Conservation (phyloP, 2,888 invertebrate genomes). For the Acronicta psi region DNA sequence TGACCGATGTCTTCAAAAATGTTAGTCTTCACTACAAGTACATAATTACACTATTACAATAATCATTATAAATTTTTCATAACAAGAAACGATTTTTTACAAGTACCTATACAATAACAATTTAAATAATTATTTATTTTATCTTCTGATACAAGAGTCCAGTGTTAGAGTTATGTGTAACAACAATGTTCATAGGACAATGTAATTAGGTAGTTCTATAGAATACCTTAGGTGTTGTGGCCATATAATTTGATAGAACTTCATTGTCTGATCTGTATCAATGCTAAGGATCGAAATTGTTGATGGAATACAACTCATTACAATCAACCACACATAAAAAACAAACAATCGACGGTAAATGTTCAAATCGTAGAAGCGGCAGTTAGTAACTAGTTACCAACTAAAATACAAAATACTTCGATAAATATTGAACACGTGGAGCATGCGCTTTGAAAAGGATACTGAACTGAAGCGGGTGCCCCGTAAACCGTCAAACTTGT, state of each 20-base stretch:
- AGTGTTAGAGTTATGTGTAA: neutral
- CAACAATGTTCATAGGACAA: neutral
- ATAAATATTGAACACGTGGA: conserved; percentile 74
- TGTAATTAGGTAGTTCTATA: neutral
- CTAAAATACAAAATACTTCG: conserved; percentile 36
- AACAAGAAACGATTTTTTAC: neutral
- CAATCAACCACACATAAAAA: conserved; percentile 26
- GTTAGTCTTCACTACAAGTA: conserved; percentile 4
- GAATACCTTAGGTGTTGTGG: conserved; percentile 78
- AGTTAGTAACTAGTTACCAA: conserved; percentile 16
- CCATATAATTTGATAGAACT: conserved; percentile 82
- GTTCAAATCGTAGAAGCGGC: conserved; percentile 30
- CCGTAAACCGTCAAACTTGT: conserved; percentile 79
- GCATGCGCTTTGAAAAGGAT: conserved; percentile 77
- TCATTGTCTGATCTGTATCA: conserved; percentile 80
- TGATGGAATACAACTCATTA: conserved; percentile 29
- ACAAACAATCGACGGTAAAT: conserved; percentile 39
- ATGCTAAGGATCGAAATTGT: conserved; percentile 65
- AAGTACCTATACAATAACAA: no score
- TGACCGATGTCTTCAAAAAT: conserved; percentile 19
- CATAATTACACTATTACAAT: no score
- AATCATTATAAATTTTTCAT: no score
- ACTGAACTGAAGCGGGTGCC: conserved; percentile 73
- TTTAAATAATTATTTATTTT: no score
- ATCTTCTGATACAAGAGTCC: neutral